Evolutionary conservation across 2,888 invertebrate genomes (phyloP).

Genomic region (Pyrocoelia pectoralis): DNA sequence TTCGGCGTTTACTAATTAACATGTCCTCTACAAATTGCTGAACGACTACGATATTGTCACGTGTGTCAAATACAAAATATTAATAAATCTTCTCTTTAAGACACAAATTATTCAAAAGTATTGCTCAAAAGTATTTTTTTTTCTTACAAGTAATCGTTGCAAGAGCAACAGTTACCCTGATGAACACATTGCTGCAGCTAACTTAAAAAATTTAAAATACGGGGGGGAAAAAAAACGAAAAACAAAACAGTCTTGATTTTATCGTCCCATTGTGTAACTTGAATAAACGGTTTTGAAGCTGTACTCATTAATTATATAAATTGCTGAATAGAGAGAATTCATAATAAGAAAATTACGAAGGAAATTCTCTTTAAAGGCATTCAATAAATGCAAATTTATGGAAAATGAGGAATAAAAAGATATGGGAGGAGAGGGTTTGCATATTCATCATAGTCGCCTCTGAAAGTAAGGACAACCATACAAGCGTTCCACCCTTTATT

Average conservation of each 20-base stretch:
- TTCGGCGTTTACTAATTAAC: constrained; percentile 35
- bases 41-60: constrained; percentile 34
- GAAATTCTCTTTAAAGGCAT: constrained; percentile 30
- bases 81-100: constrained; percentile 15
- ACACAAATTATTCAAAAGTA: constrained; percentile 33
- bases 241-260: constrained; percentile 17
- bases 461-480: constrained; percentile 36
- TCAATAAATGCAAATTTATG: constrained; percentile 33
- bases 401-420: constrained; percentile 33
- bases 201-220: constrained; percentile 17
- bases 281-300: constrained; percentile 17
- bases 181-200: constrained; percentile 33
- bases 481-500: constrained; percentile 19
- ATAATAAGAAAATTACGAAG: constrained; percentile 22
- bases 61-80: constrained; percentile 26
- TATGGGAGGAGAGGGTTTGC: constrained; percentile 27
- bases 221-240: constrained; percentile 24
- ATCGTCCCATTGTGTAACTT: constrained; percentile 25
- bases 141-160: constrained; percentile 12
- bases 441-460: constrained; percentile 38
- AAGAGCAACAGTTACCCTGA: constrained; percentile 15
- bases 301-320: constrained; percentile 24
- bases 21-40: constrained; percentile 30
- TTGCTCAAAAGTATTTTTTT: constrained; percentile 30
- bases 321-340: constrained; percentile 22